Percentiles rank a stretch among this genome's conserved stretches.
These are phyloP conservation scores for Scartelaos histophorus DNA, from an alignment of 2,113 vertebrate genomes.

Conservation along the genomic window DNA sequence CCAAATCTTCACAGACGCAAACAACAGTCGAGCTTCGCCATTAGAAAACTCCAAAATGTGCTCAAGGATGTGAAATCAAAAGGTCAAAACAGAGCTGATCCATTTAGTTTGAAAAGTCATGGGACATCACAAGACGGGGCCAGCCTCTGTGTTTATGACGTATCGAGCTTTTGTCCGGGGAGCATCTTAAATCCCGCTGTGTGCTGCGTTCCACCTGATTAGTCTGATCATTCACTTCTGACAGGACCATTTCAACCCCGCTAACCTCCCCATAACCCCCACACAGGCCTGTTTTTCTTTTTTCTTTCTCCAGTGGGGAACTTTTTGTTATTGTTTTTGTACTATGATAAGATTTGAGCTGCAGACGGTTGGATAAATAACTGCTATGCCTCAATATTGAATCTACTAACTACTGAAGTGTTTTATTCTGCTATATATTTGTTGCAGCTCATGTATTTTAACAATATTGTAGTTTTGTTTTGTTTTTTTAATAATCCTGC, in stretches of 20 bases:
- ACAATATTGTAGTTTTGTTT: no score
- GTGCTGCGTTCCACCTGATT: slow-evolving; percentile 62
- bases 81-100: slow-evolving; percentile 16
- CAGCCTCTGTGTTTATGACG: slow-evolving; percentile 28
- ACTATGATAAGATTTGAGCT: no score
- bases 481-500: no score
- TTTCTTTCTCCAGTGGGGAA: no score
- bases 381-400: no score
- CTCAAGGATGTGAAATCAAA: not conserved
- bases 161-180: slow-evolving; percentile 52
- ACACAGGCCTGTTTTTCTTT: no score
- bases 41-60: not conserved
- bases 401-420: no score
- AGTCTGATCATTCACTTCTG: slow-evolving; percentile 71
- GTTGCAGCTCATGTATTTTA: no score
- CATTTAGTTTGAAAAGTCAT: slow-evolving; percentile 22
- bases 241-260: slow-evolving; percentile 51
- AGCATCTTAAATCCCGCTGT: slow-evolving; percentile 61
- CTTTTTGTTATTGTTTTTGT: no score
- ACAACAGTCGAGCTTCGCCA: not conserved
- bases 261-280: not conserved
- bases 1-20: not conserved
- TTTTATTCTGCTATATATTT: no score
- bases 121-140: slow-evolving; percentile 24
- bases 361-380: no score